phyloP scores from a whole-genome alignment of 2,888 invertebrate species.

The Portevinia maculata region DNA sequence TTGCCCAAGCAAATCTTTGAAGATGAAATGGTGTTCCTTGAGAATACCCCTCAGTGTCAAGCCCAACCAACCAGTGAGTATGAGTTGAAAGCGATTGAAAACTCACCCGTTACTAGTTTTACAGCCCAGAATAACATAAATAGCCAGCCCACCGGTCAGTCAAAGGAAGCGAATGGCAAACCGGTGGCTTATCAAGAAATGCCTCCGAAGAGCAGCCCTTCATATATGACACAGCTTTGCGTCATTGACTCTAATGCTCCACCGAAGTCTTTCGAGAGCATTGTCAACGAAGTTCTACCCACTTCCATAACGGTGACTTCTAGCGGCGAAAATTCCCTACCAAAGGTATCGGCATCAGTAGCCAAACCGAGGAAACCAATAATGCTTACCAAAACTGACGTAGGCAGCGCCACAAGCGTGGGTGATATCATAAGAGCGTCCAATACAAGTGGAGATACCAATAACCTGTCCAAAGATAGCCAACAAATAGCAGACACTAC shows the following conservation, averaged over 20 bases:
- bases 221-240: slow-evolving; percentile 43
- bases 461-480: slow-evolving; percentile 27
- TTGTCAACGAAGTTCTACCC: slow-evolving; percentile 7
- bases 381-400: slow-evolving; percentile 54
- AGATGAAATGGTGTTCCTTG: slow-evolving; percentile 82
- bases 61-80: not conserved
- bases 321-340: slow-evolving; percentile 19
- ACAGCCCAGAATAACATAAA: slow-evolving; percentile 39
- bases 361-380: slow-evolving; percentile 45
- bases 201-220: slow-evolving; percentile 37
- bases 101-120: not conserved
- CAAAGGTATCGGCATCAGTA: slow-evolving; percentile 16
- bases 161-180: slow-evolving; percentile 29
- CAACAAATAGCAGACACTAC: slow-evolving; percentile 31
- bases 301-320: slow-evolving; percentile 38
- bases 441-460: slow-evolving; percentile 10
- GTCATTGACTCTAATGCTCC: slow-evolving; percentile 29
- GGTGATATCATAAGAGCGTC: not conserved
- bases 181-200: slow-evolving; percentile 18
- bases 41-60: slow-evolving; percentile 26
- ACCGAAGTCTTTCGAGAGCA: slow-evolving; percentile 43
- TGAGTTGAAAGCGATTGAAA: slow-evolving; percentile 23
- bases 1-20: slow-evolving; percentile 88
- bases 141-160: not conserved
- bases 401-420: slow-evolving; percentile 14